Conservation (phyloP, 2,113 vertebrate genomes). For the Numida meleagris region DNA sequence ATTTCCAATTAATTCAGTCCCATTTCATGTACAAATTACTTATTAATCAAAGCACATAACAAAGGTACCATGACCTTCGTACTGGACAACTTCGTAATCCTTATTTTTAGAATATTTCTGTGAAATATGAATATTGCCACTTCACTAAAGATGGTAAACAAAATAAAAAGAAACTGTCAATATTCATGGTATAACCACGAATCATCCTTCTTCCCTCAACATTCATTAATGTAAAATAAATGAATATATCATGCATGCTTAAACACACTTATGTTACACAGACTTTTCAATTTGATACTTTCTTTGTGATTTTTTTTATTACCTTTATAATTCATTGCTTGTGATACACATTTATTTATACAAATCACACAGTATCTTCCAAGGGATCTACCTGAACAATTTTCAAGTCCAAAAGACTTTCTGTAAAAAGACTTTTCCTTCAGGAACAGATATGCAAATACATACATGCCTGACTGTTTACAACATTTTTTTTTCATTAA, state of each 20-base stretch:
- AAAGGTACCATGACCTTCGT: neutral
- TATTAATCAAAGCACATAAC: neutral
- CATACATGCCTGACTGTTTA: rapidly evolving
- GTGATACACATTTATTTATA: neutral
- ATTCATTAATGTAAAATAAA: neutral
- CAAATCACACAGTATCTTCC: neutral
- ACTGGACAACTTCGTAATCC: neutral
- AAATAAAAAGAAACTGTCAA: neutral
- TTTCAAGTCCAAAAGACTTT: neutral
- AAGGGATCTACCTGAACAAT: neutral
- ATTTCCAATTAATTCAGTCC: neutral
- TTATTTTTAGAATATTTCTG: neutral
- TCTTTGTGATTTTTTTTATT: neutral
- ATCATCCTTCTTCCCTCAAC: neutral
- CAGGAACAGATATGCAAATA: neutral
- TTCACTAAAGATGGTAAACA: neutral
- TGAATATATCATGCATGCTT: neutral
- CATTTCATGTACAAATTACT: neutral
- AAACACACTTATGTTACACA: neutral
- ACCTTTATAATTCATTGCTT: neutral
- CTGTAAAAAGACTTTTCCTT: neutral
- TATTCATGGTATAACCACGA: neutral
- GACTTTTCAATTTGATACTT: neutral
- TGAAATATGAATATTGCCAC: neutral
- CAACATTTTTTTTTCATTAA: neutral